phyloP scores from a whole-genome alignment of 1,140 invertebrate species.

The Pseudomyrmex pallidus region DNA sequence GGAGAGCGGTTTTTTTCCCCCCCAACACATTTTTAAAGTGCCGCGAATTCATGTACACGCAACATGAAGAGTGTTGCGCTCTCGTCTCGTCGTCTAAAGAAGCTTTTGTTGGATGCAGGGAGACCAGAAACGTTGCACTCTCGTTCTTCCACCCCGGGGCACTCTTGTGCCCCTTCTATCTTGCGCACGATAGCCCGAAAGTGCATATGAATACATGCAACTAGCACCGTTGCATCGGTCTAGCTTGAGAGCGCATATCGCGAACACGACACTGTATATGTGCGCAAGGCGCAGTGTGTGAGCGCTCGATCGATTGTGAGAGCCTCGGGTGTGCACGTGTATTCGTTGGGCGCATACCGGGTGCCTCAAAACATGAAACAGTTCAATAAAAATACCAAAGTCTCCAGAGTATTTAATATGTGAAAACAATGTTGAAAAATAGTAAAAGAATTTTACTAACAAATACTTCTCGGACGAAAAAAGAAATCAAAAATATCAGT shows the following conservation, averaged over 20 bases:
- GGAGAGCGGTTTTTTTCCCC: background rate
- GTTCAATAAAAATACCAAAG: background rate
- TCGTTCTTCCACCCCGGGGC: background rate
- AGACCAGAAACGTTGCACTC: slow-evolving; percentile 34
- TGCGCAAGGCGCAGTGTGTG: background rate
- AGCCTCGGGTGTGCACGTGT: background rate
- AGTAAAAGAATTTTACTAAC: background rate
- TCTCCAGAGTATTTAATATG: background rate
- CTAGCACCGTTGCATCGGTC: slow-evolving; percentile 3
- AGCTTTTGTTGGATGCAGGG: slow-evolving; percentile 64
- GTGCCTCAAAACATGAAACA: background rate
- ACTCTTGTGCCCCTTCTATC: slow-evolving; percentile 27
- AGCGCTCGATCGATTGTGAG: slow-evolving; percentile 35
- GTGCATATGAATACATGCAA: slow-evolving; percentile 29
- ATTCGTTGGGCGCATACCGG: background rate
- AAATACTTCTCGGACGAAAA: too few species aligned
- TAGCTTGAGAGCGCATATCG: slow-evolving; percentile 46
- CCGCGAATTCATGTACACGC: slow-evolving; percentile 41
- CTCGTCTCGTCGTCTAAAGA: slow-evolving; percentile 60
- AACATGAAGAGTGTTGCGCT: slow-evolving; percentile 54
- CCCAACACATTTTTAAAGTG: too few species aligned
- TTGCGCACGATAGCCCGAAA: slow-evolving; percentile 44
- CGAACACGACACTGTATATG: background rate
- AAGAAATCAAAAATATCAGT: too few species aligned
- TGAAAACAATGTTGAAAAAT: background rate